These are phyloP conservation scores for Oncorhynchus tshawytscha DNA, from an alignment of 2,113 vertebrate genomes.

Conservation along the genomic window DNA sequence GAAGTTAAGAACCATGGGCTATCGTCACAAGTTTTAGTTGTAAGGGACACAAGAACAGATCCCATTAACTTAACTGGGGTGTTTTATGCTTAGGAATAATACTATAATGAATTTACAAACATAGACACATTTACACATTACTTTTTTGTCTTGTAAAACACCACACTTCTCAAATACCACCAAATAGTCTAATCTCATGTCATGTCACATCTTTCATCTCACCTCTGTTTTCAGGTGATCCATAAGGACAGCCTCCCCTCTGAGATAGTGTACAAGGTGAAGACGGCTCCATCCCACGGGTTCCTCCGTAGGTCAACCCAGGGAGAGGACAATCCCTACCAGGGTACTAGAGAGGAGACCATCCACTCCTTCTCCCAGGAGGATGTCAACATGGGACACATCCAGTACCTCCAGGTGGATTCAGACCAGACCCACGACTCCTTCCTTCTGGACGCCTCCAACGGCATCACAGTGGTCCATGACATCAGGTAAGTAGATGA, in stretches of 20 bases:
- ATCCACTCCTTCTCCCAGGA: slow-evolving; percentile 78
- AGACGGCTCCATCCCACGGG: slow-evolving; percentile 69
- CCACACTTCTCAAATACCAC: not conserved
- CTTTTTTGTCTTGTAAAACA: not conserved
- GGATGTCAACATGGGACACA: slow-evolving; percentile 75
- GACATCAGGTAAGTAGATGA: slow-evolving; percentile 42
- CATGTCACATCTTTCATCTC: not conserved
- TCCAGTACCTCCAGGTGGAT: slow-evolving; percentile 78
- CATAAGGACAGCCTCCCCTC: slow-evolving; percentile 76
- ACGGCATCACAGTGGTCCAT: slow-evolving; percentile 69
- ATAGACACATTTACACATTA: not conserved
- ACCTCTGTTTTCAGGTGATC: slow-evolving; percentile 69
- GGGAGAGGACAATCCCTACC: slow-evolving; percentile 34
- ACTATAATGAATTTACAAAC: not conserved
- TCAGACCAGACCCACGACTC: slow-evolving; percentile 66
- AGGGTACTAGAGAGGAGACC: slow-evolving; percentile 41
- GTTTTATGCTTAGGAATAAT: not conserved
- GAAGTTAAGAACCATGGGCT: too few species aligned
- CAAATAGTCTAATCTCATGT: not conserved
- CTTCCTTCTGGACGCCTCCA: slow-evolving; percentile 76
- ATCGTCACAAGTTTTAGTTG: too few species aligned
- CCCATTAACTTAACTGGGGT: too few species aligned
- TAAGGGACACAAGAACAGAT: too few species aligned
- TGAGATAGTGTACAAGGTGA: slow-evolving; percentile 76
- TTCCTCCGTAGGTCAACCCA: slow-evolving; percentile 64